Conservation (phyloP, 2,888 invertebrate species). For the Conomelus anceps region DNA sequence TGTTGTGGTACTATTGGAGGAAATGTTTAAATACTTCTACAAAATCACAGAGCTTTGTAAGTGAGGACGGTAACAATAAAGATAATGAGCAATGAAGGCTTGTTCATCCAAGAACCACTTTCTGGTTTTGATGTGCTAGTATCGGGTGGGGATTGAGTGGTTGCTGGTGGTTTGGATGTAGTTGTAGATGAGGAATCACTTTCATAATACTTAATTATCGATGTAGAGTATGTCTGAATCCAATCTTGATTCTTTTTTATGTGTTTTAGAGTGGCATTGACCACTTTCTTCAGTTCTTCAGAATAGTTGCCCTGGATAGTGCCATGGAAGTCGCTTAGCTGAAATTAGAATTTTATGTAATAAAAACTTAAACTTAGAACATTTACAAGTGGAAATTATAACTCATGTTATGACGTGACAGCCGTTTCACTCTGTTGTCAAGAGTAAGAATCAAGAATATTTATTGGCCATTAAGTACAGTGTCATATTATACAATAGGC, state of each 20-base stretch:
- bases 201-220: background rate
- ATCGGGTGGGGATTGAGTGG: background rate
- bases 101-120: background rate
- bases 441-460: too few species aligned
- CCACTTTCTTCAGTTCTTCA: background rate
- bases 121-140: background rate
- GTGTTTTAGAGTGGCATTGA: background rate
- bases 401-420: too few species aligned
- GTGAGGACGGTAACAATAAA: background rate
- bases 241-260: background rate
- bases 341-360: background rate
- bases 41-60: background rate
- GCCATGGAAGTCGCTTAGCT: background rate
- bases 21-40: background rate
- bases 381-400: too few species aligned
- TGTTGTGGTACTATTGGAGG: background rate
- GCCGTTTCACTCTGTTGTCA: too few species aligned
- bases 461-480: too few species aligned
- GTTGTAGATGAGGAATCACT: background rate
- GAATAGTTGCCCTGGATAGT: background rate
- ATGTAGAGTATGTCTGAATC: background rate
- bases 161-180: background rate
- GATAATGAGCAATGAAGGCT: background rate
- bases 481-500: too few species aligned
- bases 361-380: too few species aligned